A percentile compares a stretch with the other conserved stretches of the same genome.
These are phyloP conservation scores for Liolophura sinensis DNA, from an alignment of 1,140 invertebrate genomes.

Conservation along the genomic window DNA sequence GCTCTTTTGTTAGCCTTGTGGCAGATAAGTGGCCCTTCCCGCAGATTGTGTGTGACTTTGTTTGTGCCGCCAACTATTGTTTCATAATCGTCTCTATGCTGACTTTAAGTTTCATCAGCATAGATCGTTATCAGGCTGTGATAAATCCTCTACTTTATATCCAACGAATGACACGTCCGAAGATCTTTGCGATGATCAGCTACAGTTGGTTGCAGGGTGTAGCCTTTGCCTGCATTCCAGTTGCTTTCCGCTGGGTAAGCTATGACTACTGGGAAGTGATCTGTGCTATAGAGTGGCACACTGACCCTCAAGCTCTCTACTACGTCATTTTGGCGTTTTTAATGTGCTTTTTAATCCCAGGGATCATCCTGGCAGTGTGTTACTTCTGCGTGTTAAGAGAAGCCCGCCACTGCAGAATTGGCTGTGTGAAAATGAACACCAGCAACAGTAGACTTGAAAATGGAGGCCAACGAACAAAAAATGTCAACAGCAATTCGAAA, in stretches of 20 bases:
- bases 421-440: neutral
- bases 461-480: neutral
- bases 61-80: constrained; percentile 54
- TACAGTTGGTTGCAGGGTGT: constrained; percentile 49
- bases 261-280: constrained; percentile 58
- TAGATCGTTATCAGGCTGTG: constrained; percentile 52
- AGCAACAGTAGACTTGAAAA: constrained; percentile 14
- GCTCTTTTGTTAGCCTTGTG: constrained; percentile 30
- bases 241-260: constrained; percentile 43
- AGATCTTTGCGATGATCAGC: constrained; percentile 26
- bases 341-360: constrained; percentile 52
- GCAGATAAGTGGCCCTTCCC: constrained; percentile 36
- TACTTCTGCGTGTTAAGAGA: constrained; percentile 41
- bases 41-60: constrained; percentile 32
- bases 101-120: constrained; percentile 53
- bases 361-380: constrained; percentile 36
- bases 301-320: constrained; percentile 28
- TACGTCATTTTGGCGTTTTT: constrained; percentile 55
- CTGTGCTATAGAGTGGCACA: constrained; percentile 56
- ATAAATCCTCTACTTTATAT: constrained; percentile 42
- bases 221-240: constrained; percentile 39
- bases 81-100: constrained; percentile 56
- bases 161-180: constrained; percentile 24
- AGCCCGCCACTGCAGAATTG: neutral
- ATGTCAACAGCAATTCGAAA: constrained; percentile 38